A percentile compares a stretch with the other conserved stretches of the same genome.
These are phyloP conservation scores for Larimichthys polyactis DNA, from an alignment of 2,113 vertebrate species.

Conservation along the genomic window DNA sequence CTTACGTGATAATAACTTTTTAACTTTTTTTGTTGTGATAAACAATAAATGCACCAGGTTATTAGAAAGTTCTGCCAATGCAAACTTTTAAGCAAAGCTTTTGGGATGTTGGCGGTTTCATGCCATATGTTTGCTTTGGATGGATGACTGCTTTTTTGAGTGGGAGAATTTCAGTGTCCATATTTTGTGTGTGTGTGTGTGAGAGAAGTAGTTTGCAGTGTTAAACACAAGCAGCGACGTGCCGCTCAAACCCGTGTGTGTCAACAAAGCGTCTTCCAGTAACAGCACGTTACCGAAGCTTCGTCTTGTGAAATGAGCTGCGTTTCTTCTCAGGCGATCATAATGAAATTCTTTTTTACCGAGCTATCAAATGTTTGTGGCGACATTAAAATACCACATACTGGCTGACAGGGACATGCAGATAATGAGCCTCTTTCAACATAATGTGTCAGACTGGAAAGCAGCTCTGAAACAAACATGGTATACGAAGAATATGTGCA, in stretches of 20 bases:
- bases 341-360: conserved; percentile 39
- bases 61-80: too few species aligned
- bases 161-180: too few species aligned
- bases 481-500: conserved; percentile 6
- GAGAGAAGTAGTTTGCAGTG: background rate
- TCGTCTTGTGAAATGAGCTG: conserved; percentile 25
- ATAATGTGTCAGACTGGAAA: conserved; percentile 20
- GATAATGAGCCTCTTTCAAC: conserved; percentile 25
- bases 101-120: background rate
- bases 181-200: background rate
- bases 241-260: background rate
- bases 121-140: background rate
- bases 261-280: background rate
- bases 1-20: too few species aligned
- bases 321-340: conserved; percentile 38
- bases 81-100: background rate
- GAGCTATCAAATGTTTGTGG: conserved; percentile 15
- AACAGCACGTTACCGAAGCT: background rate
- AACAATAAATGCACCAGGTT: background rate
- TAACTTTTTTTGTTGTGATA: too few species aligned
- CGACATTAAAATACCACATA: background rate
- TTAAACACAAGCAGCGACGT: background rate
- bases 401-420: background rate
- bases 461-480: conserved; percentile 17
- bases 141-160: too few species aligned